Conservation (phyloP, 2,113 vertebrate genomes). For the Pluvialis apricaria region DNA sequence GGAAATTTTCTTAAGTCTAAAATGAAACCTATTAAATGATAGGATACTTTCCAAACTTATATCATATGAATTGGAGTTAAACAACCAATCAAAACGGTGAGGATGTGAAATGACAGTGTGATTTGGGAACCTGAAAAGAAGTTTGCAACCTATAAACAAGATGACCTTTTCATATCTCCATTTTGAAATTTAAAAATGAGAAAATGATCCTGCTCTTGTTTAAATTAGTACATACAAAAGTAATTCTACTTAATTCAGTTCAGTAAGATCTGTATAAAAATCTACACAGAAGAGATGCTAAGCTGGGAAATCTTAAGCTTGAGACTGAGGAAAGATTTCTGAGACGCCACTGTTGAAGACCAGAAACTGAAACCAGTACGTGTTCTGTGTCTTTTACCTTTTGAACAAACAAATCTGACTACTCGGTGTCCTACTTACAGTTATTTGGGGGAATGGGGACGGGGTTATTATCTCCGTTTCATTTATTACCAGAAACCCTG, state of each 20-base stretch:
- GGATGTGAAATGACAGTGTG: neutral
- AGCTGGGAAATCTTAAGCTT: neutral
- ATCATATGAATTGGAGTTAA: neutral
- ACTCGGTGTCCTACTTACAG: neutral
- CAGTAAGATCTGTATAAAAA: neutral
- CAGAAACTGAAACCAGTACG: neutral
- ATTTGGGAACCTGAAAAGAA: neutral
- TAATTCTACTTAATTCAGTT: neutral
- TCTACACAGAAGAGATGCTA: neutral
- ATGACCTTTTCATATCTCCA: neutral
- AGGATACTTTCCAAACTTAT: neutral
- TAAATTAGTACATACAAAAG: neutral
- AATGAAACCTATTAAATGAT: neutral
- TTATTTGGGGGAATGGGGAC: neutral
- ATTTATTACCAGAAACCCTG: neutral
- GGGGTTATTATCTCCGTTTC: neutral
- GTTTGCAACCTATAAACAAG: neutral
- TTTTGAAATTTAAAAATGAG: neutral
- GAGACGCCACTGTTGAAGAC: neutral
- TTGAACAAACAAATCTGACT: neutral
- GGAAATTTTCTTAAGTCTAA: neutral
- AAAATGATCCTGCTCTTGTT: neutral
- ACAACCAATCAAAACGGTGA: neutral
- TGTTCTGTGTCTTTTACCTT: neutral
- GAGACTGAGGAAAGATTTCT: neutral